Percentiles rank a stretch among this genome's conserved stretches.
Evolutionary conservation across 2,797 vertebrate genomes (phyloP).

Genomic region (Tragelaphus eurycerus): DNA sequence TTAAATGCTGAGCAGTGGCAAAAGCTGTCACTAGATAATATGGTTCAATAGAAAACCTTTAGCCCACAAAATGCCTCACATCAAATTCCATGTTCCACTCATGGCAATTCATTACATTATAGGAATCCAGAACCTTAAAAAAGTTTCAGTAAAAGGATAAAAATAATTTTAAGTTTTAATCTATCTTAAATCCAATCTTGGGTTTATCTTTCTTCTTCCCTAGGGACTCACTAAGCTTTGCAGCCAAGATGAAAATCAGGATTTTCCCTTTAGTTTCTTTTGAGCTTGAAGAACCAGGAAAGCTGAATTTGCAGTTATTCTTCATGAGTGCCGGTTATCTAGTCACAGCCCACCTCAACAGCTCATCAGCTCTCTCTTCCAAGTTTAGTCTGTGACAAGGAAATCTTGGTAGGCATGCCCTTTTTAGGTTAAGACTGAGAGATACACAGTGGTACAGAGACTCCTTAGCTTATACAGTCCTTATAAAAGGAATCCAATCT

Average conservation of each 20-base stretch:
- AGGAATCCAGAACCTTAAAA: neutral
- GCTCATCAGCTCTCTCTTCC: neutral
- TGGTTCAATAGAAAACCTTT: neutral
- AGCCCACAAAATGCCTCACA: neutral
- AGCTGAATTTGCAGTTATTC: neutral
- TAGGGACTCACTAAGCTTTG: neutral
- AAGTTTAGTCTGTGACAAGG: neutral
- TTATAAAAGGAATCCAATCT: neutral
- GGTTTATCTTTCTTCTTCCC: neutral
- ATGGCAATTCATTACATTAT: neutral
- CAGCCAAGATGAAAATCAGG: neutral
- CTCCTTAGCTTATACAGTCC: neutral
- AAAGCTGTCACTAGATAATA: neutral
- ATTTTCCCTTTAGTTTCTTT: neutral
- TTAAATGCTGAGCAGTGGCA: neutral
- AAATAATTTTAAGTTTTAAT: neutral
- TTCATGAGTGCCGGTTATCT: neutral
- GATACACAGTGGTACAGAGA: neutral
- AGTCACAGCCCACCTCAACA: neutral
- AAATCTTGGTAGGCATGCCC: neutral
- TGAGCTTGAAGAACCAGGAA: neutral
- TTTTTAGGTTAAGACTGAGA: neutral
- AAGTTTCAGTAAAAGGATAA: neutral
- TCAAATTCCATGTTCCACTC: slow-evolving; percentile 7
- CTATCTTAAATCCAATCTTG: neutral